phyloP scores from a whole-genome alignment of 2,113 vertebrate species.

The Capreolus pygargus region DNA sequence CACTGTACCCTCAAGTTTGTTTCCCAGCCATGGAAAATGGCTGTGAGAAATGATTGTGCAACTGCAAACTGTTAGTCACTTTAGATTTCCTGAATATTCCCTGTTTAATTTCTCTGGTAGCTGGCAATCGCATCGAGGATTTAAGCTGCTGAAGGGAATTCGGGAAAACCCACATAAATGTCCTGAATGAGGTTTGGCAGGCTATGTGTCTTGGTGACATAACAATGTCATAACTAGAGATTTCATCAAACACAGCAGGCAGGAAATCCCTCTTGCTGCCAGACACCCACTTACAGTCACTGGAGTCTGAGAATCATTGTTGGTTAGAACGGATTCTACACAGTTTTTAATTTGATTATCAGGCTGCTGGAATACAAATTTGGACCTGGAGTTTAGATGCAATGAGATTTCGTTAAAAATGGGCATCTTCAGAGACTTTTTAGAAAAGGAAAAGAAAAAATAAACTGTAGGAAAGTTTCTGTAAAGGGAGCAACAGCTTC shows the following conservation, averaged over 20 bases:
- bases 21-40: constrained; percentile 64
- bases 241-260: constrained; percentile 56
- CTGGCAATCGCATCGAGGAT: constrained; percentile 56
- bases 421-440: background rate
- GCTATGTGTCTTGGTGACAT: constrained; percentile 44
- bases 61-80: constrained; percentile 64
- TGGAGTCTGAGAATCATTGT: background rate
- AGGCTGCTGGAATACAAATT: background rate
- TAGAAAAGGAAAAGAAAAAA: background rate
- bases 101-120: constrained; percentile 59
- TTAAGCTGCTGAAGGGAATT: constrained; percentile 65
- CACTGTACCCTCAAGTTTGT: background rate
- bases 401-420: background rate
- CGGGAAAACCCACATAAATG: constrained; percentile 73
- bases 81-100: constrained; percentile 64
- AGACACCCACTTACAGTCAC: constrained; percentile 52
- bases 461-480: background rate
- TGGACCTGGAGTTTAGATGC: background rate
- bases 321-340: constrained; percentile 47
- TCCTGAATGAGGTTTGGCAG: constrained; percentile 69
- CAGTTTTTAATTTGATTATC: constrained; percentile 9
- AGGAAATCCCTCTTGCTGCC: constrained; percentile 57
- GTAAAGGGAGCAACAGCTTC: background rate
- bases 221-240: constrained; percentile 54
- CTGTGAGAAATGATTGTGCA: constrained; percentile 52